These are phyloP conservation scores for Phalera bucephala DNA, from an alignment of 2,888 invertebrate species.

Conservation along the genomic window DNA sequence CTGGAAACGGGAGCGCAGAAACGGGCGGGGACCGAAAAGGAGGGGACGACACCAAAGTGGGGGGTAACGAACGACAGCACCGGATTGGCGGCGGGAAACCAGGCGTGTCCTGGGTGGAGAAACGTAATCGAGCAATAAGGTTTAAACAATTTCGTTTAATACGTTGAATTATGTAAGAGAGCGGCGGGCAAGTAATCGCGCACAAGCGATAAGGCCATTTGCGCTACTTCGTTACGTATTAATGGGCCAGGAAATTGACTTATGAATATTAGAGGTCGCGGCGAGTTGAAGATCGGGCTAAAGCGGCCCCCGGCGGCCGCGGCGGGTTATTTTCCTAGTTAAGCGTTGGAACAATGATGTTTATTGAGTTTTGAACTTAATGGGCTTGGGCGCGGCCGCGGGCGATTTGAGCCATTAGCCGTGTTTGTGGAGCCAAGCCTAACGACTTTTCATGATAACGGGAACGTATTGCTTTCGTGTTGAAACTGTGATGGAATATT, in stretches of 20 bases:
- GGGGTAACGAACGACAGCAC: constrained; percentile 32
- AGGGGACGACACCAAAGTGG: constrained; percentile 42
- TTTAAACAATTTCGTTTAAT: constrained; percentile 85
- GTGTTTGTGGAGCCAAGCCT: constrained; percentile 50
- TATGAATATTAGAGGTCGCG: constrained; percentile 82
- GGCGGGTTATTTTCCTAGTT: constrained; percentile 74
- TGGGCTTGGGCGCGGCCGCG: constrained; percentile 65
- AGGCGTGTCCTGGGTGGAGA: constrained; percentile 78
- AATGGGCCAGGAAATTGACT: constrained; percentile 83
- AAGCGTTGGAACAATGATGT: constrained; percentile 77
- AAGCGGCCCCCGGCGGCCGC: constrained; percentile 72
- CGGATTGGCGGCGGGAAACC: constrained; percentile 70
- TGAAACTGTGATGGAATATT: no score
- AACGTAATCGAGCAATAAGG: constrained; percentile 84
- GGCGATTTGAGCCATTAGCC: constrained; percentile 69
- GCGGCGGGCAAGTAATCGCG: constrained; percentile 82
- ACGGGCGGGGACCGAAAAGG: constrained; percentile 55
- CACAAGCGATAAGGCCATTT: constrained; percentile 84
- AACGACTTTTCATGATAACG: constrained; percentile 28
- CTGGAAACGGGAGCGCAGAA: constrained; percentile 48
- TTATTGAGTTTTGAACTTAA: constrained; percentile 78
- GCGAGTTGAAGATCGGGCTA: constrained; percentile 70
- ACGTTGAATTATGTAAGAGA: constrained; percentile 84
- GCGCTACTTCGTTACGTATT: constrained; percentile 83
- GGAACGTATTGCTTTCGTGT: constrained; percentile 19